phyloP scores from a whole-genome alignment of 2,797 vertebrate genomes.

The Tarsius wallacei region DNA sequence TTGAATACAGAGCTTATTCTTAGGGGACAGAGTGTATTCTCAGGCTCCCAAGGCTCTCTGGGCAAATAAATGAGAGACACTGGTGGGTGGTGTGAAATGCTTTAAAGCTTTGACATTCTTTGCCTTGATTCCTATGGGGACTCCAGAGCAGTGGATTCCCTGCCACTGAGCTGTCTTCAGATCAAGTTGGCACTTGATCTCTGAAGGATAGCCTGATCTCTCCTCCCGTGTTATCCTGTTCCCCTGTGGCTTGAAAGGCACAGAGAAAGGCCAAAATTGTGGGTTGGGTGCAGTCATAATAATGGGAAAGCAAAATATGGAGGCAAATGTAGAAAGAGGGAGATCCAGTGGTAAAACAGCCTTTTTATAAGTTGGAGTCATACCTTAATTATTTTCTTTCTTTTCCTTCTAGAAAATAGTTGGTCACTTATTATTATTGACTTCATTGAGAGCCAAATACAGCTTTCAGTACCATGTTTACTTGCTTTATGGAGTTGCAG shows the following conservation, averaged over 20 bases:
- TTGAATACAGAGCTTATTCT: not conserved
- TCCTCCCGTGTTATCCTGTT: not conserved
- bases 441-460: not conserved
- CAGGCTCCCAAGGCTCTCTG: not conserved
- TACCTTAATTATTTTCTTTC: not conserved
- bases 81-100: not conserved
- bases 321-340: not conserved
- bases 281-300: not conserved
- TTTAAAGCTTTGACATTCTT: not conserved
- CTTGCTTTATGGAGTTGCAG: slow-evolving; percentile 35
- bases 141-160: not conserved
- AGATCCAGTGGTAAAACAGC: not conserved
- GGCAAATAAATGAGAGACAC: not conserved
- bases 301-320: not conserved
- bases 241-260: not conserved
- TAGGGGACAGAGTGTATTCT: not conserved
- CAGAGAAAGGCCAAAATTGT: slow-evolving; percentile 28
- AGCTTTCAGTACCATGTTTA: not conserved
- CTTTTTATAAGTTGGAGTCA: not conserved
- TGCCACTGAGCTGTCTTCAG: not conserved
- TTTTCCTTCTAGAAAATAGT: slow-evolving; percentile 52
- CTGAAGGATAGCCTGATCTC: not conserved
- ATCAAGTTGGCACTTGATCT: not conserved
- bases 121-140: not conserved
- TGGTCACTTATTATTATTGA: not conserved